Percentiles rank a stretch among this genome's conserved stretches.
These are phyloP conservation scores for Carlito syrichta DNA, from an alignment of 2,113 vertebrate genomes.

Conservation along the genomic window DNA sequence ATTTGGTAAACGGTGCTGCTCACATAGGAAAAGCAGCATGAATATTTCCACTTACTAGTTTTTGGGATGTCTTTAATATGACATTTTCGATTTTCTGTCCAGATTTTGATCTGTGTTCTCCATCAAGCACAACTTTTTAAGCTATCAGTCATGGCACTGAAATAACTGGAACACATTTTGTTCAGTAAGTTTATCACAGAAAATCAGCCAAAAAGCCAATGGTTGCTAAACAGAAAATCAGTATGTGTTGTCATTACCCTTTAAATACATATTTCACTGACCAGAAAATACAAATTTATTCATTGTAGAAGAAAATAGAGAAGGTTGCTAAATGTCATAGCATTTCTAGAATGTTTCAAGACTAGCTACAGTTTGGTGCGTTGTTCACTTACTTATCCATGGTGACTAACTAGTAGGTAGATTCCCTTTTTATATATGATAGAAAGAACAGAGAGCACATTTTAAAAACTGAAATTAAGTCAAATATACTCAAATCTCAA, in stretches of 20 bases:
- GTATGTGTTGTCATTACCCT: neutral
- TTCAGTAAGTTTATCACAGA: neutral
- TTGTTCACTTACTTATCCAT: neutral
- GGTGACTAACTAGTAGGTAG: neutral
- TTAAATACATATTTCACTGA: neutral
- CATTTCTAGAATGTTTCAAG: neutral
- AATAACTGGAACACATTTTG: neutral
- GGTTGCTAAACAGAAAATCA: slow-evolving; percentile 31
- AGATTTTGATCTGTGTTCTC: neutral
- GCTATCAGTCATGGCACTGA: neutral
- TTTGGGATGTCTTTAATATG: neutral
- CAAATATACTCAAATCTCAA: neutral
- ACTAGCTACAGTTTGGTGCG: neutral
- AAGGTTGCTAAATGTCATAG: neutral
- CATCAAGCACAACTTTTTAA: slow-evolving; percentile 10
- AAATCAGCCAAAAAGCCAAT: slow-evolving; percentile 17
- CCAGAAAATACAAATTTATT: neutral
- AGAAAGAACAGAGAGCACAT: neutral
- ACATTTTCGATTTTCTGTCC: neutral
- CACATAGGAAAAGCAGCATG: neutral
- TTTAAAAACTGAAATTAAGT: neutral
- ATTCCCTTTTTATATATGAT: neutral
- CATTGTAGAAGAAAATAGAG: neutral
- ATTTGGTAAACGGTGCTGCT: neutral
- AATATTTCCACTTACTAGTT: neutral